Conservation (phyloP, 2,888 invertebrate genomes). For the Tholera decimalis region DNA sequence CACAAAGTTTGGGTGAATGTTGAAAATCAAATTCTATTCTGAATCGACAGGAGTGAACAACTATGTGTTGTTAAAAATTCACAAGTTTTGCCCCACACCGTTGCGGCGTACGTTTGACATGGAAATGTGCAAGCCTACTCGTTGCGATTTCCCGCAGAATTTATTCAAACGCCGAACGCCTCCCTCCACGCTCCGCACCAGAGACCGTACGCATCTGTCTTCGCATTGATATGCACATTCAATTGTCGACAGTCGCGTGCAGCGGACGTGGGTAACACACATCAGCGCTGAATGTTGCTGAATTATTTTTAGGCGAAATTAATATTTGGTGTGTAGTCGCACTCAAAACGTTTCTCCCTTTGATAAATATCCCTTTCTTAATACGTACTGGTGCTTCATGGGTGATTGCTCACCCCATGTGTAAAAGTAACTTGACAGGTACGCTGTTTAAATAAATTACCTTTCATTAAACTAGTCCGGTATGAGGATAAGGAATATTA, state of each 20-base stretch:
- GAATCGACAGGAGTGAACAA: conserved; percentile 65
- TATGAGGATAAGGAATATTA: conserved; percentile 10
- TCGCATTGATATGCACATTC: conserved; percentile 86
- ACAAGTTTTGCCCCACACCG: conserved; percentile 71
- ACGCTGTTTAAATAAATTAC: conserved; percentile 35
- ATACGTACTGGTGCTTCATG: conserved; percentile 12
- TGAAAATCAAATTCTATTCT: conserved; percentile 60
- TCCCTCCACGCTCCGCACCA: conserved; percentile 50
- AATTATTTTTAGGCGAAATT: conserved; percentile 44
- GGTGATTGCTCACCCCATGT: conserved; percentile 46
- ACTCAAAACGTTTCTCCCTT: conserved; percentile 25
- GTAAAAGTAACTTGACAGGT: conserved; percentile 18
- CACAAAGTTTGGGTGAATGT: conserved; percentile 52
- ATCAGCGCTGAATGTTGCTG: conserved; percentile 61
- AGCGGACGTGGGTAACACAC: conserved; percentile 69
- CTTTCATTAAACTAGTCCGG: conserved; percentile 29
- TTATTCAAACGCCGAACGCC: conserved; percentile 79
- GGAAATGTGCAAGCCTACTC: conserved; percentile 85
- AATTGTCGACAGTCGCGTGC: conserved; percentile 75
- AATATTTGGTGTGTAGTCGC: conserved; percentile 40
- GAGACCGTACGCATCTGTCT: conserved; percentile 76
- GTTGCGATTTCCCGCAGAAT: conserved; percentile 80
- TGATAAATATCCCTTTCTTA: conserved; percentile 9
- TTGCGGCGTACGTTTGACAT: conserved; percentile 85
- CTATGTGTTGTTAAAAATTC: conserved; percentile 84